These are phyloP conservation scores for Dendrocincla tyrannina DNA, from an alignment of 2,797 vertebrate species.

Conservation along the genomic window DNA sequence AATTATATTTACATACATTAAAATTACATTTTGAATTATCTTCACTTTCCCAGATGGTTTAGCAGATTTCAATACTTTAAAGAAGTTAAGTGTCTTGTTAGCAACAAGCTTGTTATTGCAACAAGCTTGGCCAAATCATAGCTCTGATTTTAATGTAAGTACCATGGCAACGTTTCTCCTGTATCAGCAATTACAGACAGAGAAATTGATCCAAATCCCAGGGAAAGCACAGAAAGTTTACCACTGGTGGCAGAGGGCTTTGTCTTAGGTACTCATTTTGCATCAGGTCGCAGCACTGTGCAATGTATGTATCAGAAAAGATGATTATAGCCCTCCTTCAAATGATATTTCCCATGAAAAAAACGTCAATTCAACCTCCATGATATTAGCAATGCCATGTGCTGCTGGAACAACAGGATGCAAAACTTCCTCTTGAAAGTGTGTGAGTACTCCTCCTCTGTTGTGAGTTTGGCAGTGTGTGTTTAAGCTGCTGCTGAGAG, in stretches of 20 bases:
- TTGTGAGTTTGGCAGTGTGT: neutral
- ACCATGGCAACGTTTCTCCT: neutral
- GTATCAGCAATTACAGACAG: neutral
- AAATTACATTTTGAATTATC: constrained; percentile 18
- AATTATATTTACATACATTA: constrained; percentile 22
- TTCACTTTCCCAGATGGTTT: constrained; percentile 17
- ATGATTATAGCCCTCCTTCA: neutral
- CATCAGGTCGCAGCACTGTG: neutral
- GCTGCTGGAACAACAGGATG: constrained; percentile 10
- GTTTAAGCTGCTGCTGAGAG: constrained; percentile 39
- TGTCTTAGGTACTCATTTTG: neutral
- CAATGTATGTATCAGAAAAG: neutral
- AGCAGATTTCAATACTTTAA: constrained; percentile 18
- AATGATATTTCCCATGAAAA: neutral
- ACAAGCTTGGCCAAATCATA: neutral
- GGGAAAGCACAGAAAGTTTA: neutral
- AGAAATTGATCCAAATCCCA: neutral
- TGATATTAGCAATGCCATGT: neutral
- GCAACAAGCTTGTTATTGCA: neutral
- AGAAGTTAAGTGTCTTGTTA: neutral
- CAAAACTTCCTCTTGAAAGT: constrained; percentile 12
- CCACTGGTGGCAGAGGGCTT: neutral
- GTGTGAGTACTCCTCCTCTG: neutral
- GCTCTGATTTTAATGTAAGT: neutral
- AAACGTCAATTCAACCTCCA: neutral